A percentile compares a stretch with the other conserved stretches of the same genome.
Conservation (phyloP, 2,113 vertebrate species). For the Cricetomys ansorgei region DNA sequence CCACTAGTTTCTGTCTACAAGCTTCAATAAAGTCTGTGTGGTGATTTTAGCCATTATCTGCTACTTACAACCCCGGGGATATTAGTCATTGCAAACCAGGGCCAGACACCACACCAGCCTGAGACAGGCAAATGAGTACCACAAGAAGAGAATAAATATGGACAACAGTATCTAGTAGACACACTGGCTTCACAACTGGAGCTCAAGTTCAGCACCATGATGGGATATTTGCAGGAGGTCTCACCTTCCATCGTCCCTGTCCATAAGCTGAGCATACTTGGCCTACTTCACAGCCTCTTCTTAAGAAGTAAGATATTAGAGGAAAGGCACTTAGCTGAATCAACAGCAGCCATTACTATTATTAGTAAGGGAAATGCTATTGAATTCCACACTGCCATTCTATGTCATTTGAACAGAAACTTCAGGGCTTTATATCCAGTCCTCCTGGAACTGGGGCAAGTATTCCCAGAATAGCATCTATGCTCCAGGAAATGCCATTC, state of each 20-base stretch:
- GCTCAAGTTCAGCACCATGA: neutral
- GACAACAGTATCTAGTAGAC: neutral
- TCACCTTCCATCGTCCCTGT: neutral
- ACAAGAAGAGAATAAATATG: neutral
- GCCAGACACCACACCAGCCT: neutral
- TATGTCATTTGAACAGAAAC: neutral
- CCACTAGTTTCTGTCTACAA: neutral
- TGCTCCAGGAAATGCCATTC: neutral
- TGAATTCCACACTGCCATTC: neutral
- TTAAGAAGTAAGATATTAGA: constrained; percentile 10
- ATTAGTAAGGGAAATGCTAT: neutral
- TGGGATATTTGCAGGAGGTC: neutral
- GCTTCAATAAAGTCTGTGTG: neutral
- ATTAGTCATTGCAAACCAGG: neutral
- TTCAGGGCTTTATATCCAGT: neutral
- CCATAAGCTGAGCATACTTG: neutral
- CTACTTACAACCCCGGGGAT: neutral
- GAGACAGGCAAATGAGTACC: neutral
- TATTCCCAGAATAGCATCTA: neutral
- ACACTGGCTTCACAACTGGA: neutral
- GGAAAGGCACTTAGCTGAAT: neutral
- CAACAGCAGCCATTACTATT: neutral
- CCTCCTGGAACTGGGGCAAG: neutral
- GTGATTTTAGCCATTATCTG: neutral
- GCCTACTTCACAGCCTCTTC: neutral